Evolutionary conservation across 1,140 invertebrate species (phyloP).

Genomic region (Ips nitidus): DNA sequence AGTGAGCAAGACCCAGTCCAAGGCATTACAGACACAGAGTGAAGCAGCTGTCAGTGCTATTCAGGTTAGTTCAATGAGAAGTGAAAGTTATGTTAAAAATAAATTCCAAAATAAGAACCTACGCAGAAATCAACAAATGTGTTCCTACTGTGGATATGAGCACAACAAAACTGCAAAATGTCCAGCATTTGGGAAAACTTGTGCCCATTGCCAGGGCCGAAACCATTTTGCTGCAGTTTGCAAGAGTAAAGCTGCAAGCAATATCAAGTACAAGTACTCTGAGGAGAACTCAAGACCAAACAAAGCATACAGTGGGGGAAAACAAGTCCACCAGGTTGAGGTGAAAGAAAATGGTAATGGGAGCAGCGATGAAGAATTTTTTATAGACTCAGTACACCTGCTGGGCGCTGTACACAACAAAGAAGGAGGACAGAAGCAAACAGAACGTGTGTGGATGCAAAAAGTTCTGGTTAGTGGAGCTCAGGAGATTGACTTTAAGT

Average conservation of each 20-base stretch:
- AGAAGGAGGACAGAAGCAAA: constrained; percentile 3
- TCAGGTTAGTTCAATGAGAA: too few species aligned
- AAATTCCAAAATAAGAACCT: too few species aligned
- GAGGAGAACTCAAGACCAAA: constrained; percentile 5
- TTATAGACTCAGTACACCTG: background rate
- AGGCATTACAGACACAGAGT: too few species aligned
- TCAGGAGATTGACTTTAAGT: constrained; percentile 18
- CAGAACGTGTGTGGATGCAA: constrained; percentile 9
- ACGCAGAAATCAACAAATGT: too few species aligned
- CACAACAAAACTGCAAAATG: too few species aligned
- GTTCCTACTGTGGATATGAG: too few species aligned
- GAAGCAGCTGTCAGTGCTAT: too few species aligned
- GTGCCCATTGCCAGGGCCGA: too few species aligned
- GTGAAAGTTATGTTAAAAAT: too few species aligned
- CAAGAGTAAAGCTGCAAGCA: constrained; percentile 21
- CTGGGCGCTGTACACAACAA: background rate
- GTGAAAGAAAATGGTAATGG: constrained; percentile 24
- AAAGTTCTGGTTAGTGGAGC: constrained; percentile 22
- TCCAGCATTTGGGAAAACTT: too few species aligned
- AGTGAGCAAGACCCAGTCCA: too few species aligned
- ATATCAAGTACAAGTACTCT: constrained; percentile 25
- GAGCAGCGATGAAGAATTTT: constrained; percentile 2
- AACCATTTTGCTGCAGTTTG: too few species aligned
- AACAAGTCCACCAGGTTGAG: constrained; percentile 4
- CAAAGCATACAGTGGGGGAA: constrained; percentile 3